phyloP scores from a whole-genome alignment of 1,140 invertebrate genomes.

The Diorhabda carinulata region DNA sequence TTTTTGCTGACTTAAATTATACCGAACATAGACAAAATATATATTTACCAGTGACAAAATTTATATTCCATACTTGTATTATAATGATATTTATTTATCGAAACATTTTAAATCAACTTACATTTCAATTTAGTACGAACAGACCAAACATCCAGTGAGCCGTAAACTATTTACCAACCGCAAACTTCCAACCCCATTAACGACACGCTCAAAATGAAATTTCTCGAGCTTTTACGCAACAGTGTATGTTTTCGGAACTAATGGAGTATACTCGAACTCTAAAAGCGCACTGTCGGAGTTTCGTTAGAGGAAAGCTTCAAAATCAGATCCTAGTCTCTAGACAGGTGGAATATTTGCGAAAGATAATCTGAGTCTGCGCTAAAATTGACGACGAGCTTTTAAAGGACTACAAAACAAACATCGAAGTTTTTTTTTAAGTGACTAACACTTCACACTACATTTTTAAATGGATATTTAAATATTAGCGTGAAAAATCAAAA shows the following conservation, averaged over 20 bases:
- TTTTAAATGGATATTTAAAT: not conserved
- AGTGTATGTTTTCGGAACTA: no score
- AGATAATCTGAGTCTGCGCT: not conserved
- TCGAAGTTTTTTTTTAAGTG: not conserved
- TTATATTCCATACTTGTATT: no score
- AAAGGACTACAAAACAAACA: not conserved
- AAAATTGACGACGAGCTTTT: not conserved
- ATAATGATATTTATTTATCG: no score
- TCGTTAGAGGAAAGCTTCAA: not conserved
- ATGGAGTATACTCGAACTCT: not conserved
- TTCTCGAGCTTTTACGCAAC: no score
- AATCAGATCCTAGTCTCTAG: not conserved
- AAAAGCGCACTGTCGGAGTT: conserved; percentile 1
- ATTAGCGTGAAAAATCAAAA: no score
- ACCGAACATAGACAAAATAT: no score
- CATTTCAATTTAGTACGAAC: not conserved
- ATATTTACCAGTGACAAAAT: no score
- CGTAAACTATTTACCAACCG: no score
- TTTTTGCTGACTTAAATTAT: no score
- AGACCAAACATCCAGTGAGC: not conserved
- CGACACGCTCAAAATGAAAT: no score
- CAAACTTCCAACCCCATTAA: no score
- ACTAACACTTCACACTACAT: not conserved
- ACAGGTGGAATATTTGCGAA: not conserved
- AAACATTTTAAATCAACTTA: not conserved